A percentile compares a stretch with the other conserved stretches of the same genome.
phyloP scores from a whole-genome alignment of 2,113 vertebrate genomes.

The Lophochroa leadbeateri region DNA sequence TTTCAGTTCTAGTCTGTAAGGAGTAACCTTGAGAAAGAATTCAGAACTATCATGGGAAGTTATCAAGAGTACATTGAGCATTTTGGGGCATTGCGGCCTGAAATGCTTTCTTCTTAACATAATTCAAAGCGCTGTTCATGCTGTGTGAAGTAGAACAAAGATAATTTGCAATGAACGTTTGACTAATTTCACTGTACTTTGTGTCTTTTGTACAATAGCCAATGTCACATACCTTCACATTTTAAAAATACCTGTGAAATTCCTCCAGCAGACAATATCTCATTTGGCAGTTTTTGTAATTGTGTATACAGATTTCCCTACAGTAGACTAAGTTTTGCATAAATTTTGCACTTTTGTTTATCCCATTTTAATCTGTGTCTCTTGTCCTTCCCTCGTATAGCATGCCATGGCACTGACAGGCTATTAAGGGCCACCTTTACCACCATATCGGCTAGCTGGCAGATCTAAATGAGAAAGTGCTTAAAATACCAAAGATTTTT shows the following conservation, averaged over 20 bases:
- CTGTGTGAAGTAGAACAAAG: neutral
- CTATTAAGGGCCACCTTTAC: neutral
- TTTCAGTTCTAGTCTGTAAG: neutral
- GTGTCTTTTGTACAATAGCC: neutral
- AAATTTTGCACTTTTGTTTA: neutral
- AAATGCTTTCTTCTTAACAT: neutral
- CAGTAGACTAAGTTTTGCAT: neutral
- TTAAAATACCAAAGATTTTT: neutral
- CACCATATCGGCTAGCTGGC: neutral
- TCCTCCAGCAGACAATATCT: neutral
- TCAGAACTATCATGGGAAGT: fast-evolving
- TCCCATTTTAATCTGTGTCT: neutral
- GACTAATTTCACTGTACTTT: neutral
- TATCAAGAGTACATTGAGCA: neutral
- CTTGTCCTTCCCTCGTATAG: neutral
- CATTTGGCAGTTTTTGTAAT: neutral
- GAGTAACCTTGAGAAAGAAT: neutral
- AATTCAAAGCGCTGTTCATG: neutral
- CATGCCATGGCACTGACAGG: neutral
- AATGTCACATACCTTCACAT: neutral
- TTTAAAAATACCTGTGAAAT: neutral
- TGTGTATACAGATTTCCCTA: neutral
- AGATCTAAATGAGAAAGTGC: neutral
- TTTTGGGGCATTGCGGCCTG: neutral
- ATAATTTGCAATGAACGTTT: neutral